Percentiles rank a stretch among this genome's conserved stretches.
Evolutionary conservation across 1,140 invertebrate species (phyloP).

Genomic region (Drosophila gunungcola): DNA sequence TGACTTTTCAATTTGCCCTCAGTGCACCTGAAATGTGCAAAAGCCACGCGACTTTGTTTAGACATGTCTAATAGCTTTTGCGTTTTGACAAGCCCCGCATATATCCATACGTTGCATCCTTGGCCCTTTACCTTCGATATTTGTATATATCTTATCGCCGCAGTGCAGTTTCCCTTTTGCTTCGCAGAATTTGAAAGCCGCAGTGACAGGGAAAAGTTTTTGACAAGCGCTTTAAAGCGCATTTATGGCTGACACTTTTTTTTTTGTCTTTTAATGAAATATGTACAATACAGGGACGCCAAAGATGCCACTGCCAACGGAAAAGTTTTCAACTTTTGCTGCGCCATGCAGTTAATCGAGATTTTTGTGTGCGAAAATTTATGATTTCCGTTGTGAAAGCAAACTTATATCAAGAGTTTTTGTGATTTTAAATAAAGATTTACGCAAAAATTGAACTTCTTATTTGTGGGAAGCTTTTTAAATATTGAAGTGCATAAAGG

Average conservation of each 20-base stretch:
- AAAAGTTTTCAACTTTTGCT: slow-evolving; percentile 59
- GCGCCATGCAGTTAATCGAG: slow-evolving; percentile 57
- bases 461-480: slow-evolving; percentile 1
- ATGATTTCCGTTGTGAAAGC: slow-evolving; percentile 49
- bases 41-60: slow-evolving; percentile 38
- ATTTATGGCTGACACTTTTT: slow-evolving; percentile 57
- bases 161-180: slow-evolving; percentile 41
- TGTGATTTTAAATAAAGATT: slow-evolving; percentile 41
- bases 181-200: slow-evolving; percentile 44
- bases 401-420: slow-evolving; percentile 50
- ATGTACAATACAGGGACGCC: slow-evolving; percentile 43
- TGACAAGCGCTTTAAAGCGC: slow-evolving; percentile 75
- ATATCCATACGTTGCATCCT: slow-evolving; percentile 15
- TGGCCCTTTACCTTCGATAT: background rate
- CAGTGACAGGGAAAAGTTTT: slow-evolving; percentile 54
- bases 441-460: slow-evolving; percentile 7
- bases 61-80: slow-evolving; percentile 33
- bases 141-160: slow-evolving; percentile 54
- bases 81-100: slow-evolving; percentile 33
- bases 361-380: slow-evolving; percentile 61
- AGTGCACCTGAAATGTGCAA: slow-evolving; percentile 32
- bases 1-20: slow-evolving; percentile 73
- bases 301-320: slow-evolving; percentile 34
- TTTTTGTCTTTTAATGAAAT: slow-evolving; percentile 46
- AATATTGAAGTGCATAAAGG: slow-evolving; percentile 17